Conservation (phyloP, 2,797 vertebrate species). For the Perodicticus potto region DNA sequence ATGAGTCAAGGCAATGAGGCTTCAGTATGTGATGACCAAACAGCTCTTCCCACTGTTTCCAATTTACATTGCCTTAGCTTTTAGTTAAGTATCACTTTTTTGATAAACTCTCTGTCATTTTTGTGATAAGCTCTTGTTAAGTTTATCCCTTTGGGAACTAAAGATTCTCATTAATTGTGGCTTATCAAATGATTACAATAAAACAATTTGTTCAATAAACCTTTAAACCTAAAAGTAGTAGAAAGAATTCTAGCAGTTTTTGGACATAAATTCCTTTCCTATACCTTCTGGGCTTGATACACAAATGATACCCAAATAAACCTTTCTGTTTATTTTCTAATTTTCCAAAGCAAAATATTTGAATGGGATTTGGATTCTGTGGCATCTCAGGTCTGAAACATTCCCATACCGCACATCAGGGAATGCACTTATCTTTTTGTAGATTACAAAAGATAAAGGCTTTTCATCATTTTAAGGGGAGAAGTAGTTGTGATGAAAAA, state of each 20-base stretch:
- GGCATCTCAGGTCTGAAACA: background rate
- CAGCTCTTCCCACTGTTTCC: background rate
- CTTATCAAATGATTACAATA: background rate
- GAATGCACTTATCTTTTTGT: conserved; percentile 56
- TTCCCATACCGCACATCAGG: background rate
- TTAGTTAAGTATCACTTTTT: background rate
- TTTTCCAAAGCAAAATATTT: conserved; percentile 41
- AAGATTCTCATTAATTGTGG: background rate
- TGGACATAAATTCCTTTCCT: background rate
- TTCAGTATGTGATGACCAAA: background rate
- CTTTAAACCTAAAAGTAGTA: background rate
- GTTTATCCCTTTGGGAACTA: background rate
- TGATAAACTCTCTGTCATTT: background rate
- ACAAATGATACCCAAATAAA: conserved; percentile 10
- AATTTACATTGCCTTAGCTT: background rate
- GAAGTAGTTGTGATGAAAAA: conserved; percentile 66
- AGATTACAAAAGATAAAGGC: conserved; percentile 3
- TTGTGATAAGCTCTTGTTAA: background rate
- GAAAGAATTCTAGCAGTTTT: background rate
- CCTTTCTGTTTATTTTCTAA: conserved; percentile 19
- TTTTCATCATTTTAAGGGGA: conserved; percentile 65
- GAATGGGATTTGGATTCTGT: background rate
- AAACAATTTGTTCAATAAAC: background rate
- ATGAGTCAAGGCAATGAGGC: background rate
- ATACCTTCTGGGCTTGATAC: background rate